phyloP scores from a whole-genome alignment of 2,888 invertebrate genomes.

The Anodontia alba region DNA sequence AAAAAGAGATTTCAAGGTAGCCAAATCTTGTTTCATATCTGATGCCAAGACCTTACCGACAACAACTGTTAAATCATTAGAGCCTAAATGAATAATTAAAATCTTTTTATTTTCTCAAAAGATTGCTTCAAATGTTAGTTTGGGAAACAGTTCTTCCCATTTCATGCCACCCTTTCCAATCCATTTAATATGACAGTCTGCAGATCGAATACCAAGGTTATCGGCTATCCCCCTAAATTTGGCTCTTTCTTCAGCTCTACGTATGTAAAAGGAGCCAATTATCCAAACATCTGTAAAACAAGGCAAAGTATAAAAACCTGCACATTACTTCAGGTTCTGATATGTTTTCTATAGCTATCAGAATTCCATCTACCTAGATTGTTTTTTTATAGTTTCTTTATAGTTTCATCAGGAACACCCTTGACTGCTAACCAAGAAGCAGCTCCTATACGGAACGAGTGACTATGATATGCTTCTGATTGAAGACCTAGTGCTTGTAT shows the following conservation, averaged over 20 bases:
- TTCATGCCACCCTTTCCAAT: too few species aligned
- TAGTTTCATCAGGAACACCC: neutral
- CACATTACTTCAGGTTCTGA: neutral
- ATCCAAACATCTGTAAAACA: neutral
- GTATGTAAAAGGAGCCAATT: neutral
- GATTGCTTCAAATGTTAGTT: too few species aligned
- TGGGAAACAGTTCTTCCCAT: too few species aligned
- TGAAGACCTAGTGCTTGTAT: neutral
- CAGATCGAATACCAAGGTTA: too few species aligned
- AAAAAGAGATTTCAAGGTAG: neutral
- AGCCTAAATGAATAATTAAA: too few species aligned
- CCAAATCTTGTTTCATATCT: neutral
- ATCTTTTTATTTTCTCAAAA: too few species aligned
- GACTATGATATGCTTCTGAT: neutral
- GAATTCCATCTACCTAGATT: too few species aligned
- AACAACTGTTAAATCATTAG: neutral
- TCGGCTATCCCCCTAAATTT: neutral
- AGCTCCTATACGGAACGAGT: constrained; percentile 17
- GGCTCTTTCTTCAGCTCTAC: neutral
- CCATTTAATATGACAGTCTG: too few species aligned
- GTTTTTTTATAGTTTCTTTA: too few species aligned
- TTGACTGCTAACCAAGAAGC: constrained; percentile 13
- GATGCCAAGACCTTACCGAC: neutral
- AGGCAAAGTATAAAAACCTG: neutral
- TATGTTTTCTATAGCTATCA: neutral